A percentile compares a stretch with the other conserved stretches of the same genome.
phyloP scores from a whole-genome alignment of 1,140 invertebrate genomes.

The Bombus fervidus region DNA sequence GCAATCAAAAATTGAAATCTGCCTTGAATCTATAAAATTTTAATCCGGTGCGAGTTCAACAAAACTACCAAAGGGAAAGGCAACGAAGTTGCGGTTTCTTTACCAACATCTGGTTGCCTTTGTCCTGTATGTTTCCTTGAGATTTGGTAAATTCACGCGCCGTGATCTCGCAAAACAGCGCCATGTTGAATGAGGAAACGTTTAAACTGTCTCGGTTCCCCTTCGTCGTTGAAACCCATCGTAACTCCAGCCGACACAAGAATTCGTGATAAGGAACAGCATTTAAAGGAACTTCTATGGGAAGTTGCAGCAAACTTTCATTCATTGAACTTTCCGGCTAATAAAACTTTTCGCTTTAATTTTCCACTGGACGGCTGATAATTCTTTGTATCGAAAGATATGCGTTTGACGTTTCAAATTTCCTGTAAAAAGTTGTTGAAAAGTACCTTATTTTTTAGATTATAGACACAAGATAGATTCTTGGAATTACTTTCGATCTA shows the following conservation, averaged over 20 bases:
- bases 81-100: not conserved
- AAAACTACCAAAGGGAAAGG: too few species aligned
- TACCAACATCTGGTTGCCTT: not conserved
- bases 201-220: not conserved
- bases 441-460: too few species aligned
- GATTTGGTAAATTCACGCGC: slow-evolving; percentile 1
- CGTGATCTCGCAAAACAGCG: not conserved
- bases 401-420: not conserved
- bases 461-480: not conserved
- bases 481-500: not conserved
- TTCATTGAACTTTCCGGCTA: slow-evolving; percentile 25
- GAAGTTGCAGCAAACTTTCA: slow-evolving; percentile 12
- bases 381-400: slow-evolving; percentile 16
- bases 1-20: not conserved
- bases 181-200: not conserved
- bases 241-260: slow-evolving; percentile 7
- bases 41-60: not conserved
- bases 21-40: not conserved
- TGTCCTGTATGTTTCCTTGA: not conserved
- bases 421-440: not conserved
- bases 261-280: slow-evolving; percentile 36
- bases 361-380: not conserved
- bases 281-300: slow-evolving; percentile 34
- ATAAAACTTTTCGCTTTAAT: slow-evolving; percentile 31
- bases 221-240: not conserved